Evolutionary conservation across 2,888 invertebrate species (phyloP).

Genomic region (Aphelenchoides bicaudatus): DNA sequence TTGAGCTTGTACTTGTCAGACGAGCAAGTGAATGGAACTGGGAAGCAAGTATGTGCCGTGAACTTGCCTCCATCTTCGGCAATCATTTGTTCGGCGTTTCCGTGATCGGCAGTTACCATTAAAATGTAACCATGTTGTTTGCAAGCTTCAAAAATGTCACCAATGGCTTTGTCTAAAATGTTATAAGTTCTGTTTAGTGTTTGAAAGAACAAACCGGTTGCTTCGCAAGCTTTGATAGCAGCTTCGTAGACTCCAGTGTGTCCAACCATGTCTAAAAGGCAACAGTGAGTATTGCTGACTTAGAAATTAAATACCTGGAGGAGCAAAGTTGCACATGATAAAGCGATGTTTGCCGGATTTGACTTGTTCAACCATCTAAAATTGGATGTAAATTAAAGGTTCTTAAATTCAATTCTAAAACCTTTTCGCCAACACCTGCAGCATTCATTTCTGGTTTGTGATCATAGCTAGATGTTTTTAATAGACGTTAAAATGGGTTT

Average conservation of each 20-base stretch:
- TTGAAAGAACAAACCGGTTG: conserved; percentile 35
- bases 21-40: conserved; percentile 57
- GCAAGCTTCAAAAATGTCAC: conserved; percentile 61
- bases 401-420: conserved; percentile 32
- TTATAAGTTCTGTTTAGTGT: neutral
- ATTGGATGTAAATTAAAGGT: neutral
- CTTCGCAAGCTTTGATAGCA: conserved; percentile 58
- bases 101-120: conserved; percentile 61
- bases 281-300: too few species aligned
- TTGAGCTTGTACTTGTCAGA: conserved; percentile 47
- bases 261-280: conserved; percentile 65
- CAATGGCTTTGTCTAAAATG: conserved; percentile 61
- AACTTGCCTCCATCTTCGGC: conserved; percentile 62
- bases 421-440: conserved; percentile 62
- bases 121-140: conserved; percentile 50
- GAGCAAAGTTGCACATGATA: conserved; percentile 64
- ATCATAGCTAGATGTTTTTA: too few species aligned
- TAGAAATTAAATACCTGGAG: too few species aligned
- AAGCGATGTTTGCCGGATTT: conserved; percentile 61
- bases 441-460: conserved; percentile 63
- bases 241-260: conserved; percentile 63
- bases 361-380: conserved; percentile 58
- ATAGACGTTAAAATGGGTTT: too few species aligned
- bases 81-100: conserved; percentile 64
- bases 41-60: conserved; percentile 63